A percentile compares a stretch with the other conserved stretches of the same genome.
Evolutionary conservation across 2,888 invertebrate genomes (phyloP).

Genomic region (Branchipolynoe longqiensis): DNA sequence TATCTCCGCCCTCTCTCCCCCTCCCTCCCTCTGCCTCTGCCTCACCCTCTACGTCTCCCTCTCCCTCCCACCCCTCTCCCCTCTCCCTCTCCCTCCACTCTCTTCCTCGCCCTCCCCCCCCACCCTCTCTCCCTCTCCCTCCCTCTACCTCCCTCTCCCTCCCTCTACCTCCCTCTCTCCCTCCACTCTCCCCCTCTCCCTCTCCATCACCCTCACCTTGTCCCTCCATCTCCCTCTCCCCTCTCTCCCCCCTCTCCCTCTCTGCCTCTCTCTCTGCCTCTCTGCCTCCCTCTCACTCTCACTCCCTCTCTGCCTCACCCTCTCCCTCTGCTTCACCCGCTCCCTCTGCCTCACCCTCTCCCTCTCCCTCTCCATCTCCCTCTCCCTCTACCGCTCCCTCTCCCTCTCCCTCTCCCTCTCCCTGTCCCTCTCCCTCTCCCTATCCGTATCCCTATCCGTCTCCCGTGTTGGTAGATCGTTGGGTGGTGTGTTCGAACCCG

Average conservation of each 20-base stretch:
- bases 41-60: not conserved
- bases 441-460: too few relatives aligned
- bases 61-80: not conserved
- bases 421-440: too few relatives aligned
- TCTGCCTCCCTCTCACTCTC: not conserved
- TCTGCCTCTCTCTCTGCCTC: not conserved
- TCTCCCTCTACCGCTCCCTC: not conserved
- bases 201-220: too few relatives aligned
- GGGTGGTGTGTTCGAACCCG: too few relatives aligned
- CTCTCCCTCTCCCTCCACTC: not conserved
- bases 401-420: not conserved
- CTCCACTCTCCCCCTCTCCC: not conserved
- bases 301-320: not conserved
- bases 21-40: not conserved
- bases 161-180: not conserved
- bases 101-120: not conserved
- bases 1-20: not conserved
- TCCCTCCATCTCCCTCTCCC: too few relatives aligned
- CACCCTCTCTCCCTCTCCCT: not conserved
- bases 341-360: not conserved
- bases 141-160: not conserved
- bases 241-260: too few relatives aligned
- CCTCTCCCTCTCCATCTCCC: not conserved
- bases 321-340: not conserved
- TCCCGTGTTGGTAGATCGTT: too few relatives aligned